Base-by-base conservation (phyloP, 2,888 invertebrate genomes). In the Diaprepes abbreviatus region DNA sequence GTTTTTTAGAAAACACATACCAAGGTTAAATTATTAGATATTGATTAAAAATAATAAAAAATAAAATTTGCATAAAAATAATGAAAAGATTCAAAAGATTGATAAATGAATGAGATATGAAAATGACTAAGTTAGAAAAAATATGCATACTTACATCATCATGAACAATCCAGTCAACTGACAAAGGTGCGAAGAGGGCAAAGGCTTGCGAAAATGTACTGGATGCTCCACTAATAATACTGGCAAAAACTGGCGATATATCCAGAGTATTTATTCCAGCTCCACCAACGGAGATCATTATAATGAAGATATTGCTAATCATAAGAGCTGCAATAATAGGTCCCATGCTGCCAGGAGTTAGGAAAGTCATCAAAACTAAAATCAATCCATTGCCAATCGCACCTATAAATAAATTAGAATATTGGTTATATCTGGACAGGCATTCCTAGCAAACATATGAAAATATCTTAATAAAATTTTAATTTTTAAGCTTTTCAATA, bases 221-320 rank as follows among this genome's bases (percentile, higher is more conserved):
- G 1, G 93, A 93, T 76, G 94, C 89, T 4, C 94, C 94, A 92
- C 94, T 93, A 75, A 94, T 83, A 0, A 91, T 90, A 31, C 94
- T 94, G 3, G 94, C 92, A 81, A 91, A 92, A 81, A 92, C 93
- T 0, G 94, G 94, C 3, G 94, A 91, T 58, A 95, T 85, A 84
- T 94, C 94, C 72, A 95, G 91, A 79, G 94, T 93, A 73, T 93
- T 94, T 19, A 89, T 87, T 14, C 33, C 87, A 89, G 88, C 79
- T 89, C 92, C 3, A 93, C 43, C 43, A 10, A 43, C 43, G 43
- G 43, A 43, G n/a, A 19, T 21, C n/a, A n/a, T 21, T 1, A 93
- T 7, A 21, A 43, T 21, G n/a, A 19, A 43, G 5, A 43, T 4
- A n/a, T 43, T 43, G n/a, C 21, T n/a, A 4, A 21, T 5, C 9